Evolutionary conservation across 2,888 invertebrate genomes (phyloP), one percentile per base, ranked within the genome.

Genomic region (Sinodicranocentrus sp.): DNA sequence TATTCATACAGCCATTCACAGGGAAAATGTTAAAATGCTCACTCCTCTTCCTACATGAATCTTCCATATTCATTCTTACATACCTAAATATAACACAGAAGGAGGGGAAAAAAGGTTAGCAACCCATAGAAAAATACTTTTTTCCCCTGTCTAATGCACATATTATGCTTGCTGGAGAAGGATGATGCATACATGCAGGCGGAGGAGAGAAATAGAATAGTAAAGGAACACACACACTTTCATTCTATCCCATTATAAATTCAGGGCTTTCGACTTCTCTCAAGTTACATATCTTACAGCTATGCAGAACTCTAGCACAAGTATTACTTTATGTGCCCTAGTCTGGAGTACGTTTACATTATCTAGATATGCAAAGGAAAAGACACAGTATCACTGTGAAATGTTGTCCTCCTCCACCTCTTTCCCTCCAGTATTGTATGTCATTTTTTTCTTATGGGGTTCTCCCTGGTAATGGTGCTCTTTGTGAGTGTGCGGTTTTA

Each of bases 261-360:
- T 72, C 76, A 80, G 44, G 59, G 70, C 65, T 84, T 68, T 83
- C 79, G 86, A 84, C 72, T 67, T 44, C n/a, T 67, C 87, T 87
- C 87, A 75, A 79, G 59, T 73, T 76, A 65, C 79, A 72, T 70
- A 39, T 39, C 15, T 48, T 10, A 15, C 48, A 10, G 48, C 2
- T n/a, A n/a, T 48, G 48, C 21, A 8, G 21, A 17, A 52, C n/a
- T 52, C n/a, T 6, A 33, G 10, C 3, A 33, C 33, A 3, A 33
- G 33, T 10, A 33, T 3, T 33, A 33, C 10, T 33, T 33, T 33
- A 33, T 33, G 33, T 33, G 33, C 5, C 33, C 33, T 10, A 33
- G 48, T 48, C 2, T 48, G 5, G 6, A 5, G 10, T 48, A 2
- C 15, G 15, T n/a, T 48, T 48, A n/a, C 13, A n/a, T 10, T 48